These are phyloP conservation scores for Epinephelus lanceolatus DNA, from an alignment of 2,113 vertebrate species.

Conservation along the genomic window DNA sequence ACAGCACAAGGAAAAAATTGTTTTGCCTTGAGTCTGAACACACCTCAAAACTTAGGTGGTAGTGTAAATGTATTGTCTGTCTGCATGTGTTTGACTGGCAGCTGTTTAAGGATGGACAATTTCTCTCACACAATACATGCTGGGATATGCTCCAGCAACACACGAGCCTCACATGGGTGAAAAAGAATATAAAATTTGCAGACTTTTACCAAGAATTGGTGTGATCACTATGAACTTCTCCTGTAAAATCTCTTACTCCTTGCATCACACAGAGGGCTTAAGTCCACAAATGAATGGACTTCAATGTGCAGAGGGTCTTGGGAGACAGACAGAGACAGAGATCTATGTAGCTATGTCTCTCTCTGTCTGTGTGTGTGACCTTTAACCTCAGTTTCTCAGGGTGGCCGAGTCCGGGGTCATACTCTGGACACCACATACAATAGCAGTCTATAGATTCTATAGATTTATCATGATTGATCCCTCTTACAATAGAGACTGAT, in stretches of 20 bases:
- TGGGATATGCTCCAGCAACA: background rate
- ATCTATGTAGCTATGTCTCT: constrained; percentile 31
- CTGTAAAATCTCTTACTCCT: background rate
- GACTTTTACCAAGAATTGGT: background rate
- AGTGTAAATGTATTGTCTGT: background rate
- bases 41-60: background rate
- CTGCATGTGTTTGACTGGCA: background rate
- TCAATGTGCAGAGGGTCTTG: background rate
- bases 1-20: background rate
- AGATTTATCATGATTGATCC: constrained; percentile 51
- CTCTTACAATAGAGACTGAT: constrained; percentile 58
- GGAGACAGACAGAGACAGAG: constrained; percentile 29
- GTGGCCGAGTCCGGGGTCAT: constrained; percentile 59
- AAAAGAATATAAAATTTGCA: background rate
- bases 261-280: background rate
- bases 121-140: background rate
- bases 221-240: background rate
- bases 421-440: constrained; percentile 61
- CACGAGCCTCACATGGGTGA: background rate
- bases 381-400: constrained; percentile 52
- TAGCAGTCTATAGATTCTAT: constrained; percentile 53
- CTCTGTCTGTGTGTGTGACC: constrained; percentile 47
- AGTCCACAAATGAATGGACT: constrained; percentile 1
- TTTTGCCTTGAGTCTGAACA: background rate
- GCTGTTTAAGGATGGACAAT: background rate